These are phyloP conservation scores for Autographa gamma DNA, from an alignment of 2,888 invertebrate genomes.

Conservation along the genomic window DNA sequence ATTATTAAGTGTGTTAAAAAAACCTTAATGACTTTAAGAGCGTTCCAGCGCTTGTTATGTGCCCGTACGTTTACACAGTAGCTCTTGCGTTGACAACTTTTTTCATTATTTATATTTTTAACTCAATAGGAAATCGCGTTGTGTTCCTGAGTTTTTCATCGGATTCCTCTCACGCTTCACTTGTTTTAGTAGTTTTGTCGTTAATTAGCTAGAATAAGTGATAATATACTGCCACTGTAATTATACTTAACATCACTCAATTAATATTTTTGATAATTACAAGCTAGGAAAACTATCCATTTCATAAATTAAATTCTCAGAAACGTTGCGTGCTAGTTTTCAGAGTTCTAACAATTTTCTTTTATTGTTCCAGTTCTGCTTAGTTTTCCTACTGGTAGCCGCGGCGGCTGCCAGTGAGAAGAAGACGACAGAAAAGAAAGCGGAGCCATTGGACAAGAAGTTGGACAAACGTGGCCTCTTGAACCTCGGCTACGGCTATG, in stretches of 20 bases:
- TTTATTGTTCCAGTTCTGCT: slow-evolving; percentile 89
- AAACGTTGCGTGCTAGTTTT: not conserved
- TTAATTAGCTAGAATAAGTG: slow-evolving; percentile 19
- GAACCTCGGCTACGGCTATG: slow-evolving; percentile 94
- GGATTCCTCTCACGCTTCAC: slow-evolving; percentile 33
- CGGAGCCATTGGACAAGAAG: slow-evolving; percentile 92
- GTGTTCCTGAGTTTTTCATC: slow-evolving; percentile 35
- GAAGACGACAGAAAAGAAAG: slow-evolving; percentile 88
- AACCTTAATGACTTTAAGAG: too few species aligned
- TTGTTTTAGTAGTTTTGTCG: not conserved
- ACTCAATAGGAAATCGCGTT: slow-evolving; percentile 1
- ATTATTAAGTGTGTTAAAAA: too few species aligned
- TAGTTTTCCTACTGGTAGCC: slow-evolving; percentile 93
- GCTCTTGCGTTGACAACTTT: not conserved
- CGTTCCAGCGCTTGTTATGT: not conserved
- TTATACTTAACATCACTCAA: slow-evolving; percentile 24
- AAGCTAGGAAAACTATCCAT: not conserved
- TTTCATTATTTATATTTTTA: slow-evolving; percentile 15
- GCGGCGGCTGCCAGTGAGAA: slow-evolving; percentile 92
- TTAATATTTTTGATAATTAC: slow-evolving; percentile 11
- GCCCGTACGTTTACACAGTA: slow-evolving; percentile 14
- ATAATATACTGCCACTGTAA: slow-evolving; percentile 22
- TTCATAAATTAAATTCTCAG: slow-evolving; percentile 16
- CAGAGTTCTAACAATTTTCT: slow-evolving; percentile 13
- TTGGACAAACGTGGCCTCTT: slow-evolving; percentile 94